Evolutionary conservation across 2,888 invertebrate genomes (phyloP), one percentile per base, ranked within the genome.

Genomic region (Nudaria mundana): DNA sequence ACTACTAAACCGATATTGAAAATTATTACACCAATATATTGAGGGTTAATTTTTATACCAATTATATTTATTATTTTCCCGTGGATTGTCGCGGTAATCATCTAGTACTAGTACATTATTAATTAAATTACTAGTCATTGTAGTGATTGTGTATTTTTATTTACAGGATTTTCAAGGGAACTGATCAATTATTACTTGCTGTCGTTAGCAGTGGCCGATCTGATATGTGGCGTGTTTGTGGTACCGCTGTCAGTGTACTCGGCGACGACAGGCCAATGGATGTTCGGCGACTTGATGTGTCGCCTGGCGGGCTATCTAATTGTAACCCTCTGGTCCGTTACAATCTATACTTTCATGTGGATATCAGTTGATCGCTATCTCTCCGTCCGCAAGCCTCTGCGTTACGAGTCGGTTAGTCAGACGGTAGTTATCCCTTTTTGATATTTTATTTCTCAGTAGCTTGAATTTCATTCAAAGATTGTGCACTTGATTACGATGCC

Each of bases 341-440:
- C 97, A 36, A 95, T 98, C 35, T 98, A 97, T 90, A 98, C 98
- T 13, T 96, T 98, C 86, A 98, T 98, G 95, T 98, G 98, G 98
- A 98, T 98, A 71, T 97, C 97, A 68, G 98, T 98, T 63, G 98
- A 98, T 91, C 92, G 96, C 56, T 98, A 98, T 80, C 91, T 98
- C 65, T 98, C 98, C 49, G 95, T 98, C 72, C 92, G 97, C 69
- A 97, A 97, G 82, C 95, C 95, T 48, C 91, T 97, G 68, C 94
- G 98, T 62, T 98, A 98, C 91, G 97, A 98, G 90, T 95, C 97
- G 71, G 95, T 98, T 92, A 92, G 81, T 91, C 90, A 72, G 63
- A 81, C 80, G 79, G 81, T 81, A 81, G 66, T 44, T 79, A 80
- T 79, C 77, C 58, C 57, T 73, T 20, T 72, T 66, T 54, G 57